phyloP scores from a whole-genome alignment of 53 echinoderm and acorn worm species.

The Echinarachnius parma region DNA sequence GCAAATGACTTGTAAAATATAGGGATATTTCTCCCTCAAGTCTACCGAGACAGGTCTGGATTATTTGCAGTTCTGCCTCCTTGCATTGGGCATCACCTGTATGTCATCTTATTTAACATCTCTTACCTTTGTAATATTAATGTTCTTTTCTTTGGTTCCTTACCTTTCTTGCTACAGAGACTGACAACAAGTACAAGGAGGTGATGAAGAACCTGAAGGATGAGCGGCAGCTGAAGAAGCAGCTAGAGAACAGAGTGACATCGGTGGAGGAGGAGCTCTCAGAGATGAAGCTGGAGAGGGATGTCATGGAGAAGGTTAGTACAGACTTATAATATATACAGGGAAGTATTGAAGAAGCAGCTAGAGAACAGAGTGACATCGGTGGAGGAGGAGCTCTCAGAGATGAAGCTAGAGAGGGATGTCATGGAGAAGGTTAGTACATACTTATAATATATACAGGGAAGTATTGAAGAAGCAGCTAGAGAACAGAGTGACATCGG shows the following conservation, averaged over 20 bases:
- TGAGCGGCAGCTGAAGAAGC: constrained; percentile 80
- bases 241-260: constrained; percentile 60
- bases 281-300: constrained; percentile 81
- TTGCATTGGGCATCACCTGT: too few relatives aligned
- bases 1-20: too few relatives aligned
- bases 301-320: constrained; percentile 82
- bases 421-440: constrained; percentile 77
- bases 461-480: constrained; percentile 86
- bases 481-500: constrained; percentile 52
- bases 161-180: constrained; percentile 37
- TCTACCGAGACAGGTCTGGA: too few relatives aligned
- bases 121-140: too few relatives aligned
- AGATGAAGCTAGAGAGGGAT: constrained; percentile 81
- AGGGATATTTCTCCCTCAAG: too few relatives aligned
- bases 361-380: constrained; percentile 58
- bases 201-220: constrained; percentile 76
- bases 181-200: constrained; percentile 68
- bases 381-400: constrained; percentile 82
- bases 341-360: too few relatives aligned
- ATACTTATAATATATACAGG: too few relatives aligned
- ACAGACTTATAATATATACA: too few relatives aligned
- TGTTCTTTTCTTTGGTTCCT: too few relatives aligned
- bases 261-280: constrained; percentile 79
- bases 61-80: too few relatives aligned
- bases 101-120: too few relatives aligned